Conservation (phyloP, 1,140 invertebrate genomes). For the Drosophila persimilis region DNA sequence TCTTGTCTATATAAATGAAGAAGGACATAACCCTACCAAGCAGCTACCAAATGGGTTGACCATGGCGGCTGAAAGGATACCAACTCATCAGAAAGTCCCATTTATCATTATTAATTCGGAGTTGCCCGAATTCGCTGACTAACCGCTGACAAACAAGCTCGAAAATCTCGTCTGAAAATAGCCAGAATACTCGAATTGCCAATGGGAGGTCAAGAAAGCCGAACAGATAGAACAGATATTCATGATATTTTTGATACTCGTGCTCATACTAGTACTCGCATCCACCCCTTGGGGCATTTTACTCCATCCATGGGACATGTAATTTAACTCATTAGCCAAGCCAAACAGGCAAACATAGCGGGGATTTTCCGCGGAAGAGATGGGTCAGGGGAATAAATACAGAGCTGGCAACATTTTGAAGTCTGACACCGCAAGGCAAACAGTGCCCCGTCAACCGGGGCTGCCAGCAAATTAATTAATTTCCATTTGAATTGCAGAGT, state of each 20-base stretch:
- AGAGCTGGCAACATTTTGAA: slow-evolving; percentile 41
- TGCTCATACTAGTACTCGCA: not conserved
- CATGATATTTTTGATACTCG: not conserved
- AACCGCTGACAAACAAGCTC: too few species aligned
- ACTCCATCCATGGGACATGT: slow-evolving; percentile 34
- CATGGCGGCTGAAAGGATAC: too few species aligned
- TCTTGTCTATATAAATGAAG: slow-evolving; percentile 14
- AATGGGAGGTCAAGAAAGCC: not conserved
- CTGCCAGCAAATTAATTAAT: slow-evolving; percentile 72
- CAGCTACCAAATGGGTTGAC: too few species aligned
- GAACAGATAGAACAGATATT: not conserved
- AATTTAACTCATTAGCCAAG: slow-evolving; percentile 64
- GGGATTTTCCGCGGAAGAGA: not conserved
- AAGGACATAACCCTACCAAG: not conserved
- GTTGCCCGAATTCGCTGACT: slow-evolving; percentile 4
- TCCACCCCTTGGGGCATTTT: not conserved
- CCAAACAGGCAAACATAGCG: slow-evolving; percentile 38
- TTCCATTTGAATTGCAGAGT: slow-evolving; percentile 72
- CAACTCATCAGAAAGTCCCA: slow-evolving; percentile 43
- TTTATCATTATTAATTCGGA: slow-evolving; percentile 42
- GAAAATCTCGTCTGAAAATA: not conserved
- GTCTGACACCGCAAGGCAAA: slow-evolving; percentile 52
- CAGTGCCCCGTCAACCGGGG: not conserved
- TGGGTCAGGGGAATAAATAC: slow-evolving; percentile 46
- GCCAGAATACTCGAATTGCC: not conserved